Base-by-base conservation (phyloP, 2,113 vertebrate species). In the Nycticryphes semicollaris region DNA sequence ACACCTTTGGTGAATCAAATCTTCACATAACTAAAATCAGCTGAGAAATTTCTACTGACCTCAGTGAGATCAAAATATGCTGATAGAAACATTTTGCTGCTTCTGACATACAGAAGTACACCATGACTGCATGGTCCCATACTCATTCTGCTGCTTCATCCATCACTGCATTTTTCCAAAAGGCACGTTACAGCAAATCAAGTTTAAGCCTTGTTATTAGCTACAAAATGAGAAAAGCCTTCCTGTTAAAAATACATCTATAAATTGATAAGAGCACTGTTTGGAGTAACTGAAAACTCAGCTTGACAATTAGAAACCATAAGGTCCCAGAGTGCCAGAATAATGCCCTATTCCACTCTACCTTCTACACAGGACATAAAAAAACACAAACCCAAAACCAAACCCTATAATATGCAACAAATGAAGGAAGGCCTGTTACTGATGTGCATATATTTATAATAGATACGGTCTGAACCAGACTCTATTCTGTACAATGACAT, bases 241-340 rank as follows among this genome's bases (percentile, higher is more conserved):
- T 75, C 27, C 68, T 78, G 31, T 6, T 43, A 33, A 75, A 76
- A 60, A 48, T 33, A 66, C 27, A 57, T 31, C 30, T 28, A 28
- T 16, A 30, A 78, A 73, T 28, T 67, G 19, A 30, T 31, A 76
- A 79, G 9, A 85, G 50, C 41, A 57, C 20, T 30, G 28, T 33
- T 76, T 43, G 57, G 22, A 83, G 73, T 39, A 85, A 93, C 23
- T 53, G 43, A 94, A 84, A 89, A 91, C 11, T 82, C 33, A 53
- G 22, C 30, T 85, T 81, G 66, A 62, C 39, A 60, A 5, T 53
- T 43, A 81, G 60, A 94, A 93, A 57, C 24, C 8, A 1, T 19
- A 70, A 81, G n/a, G 64, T 35, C 16, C 0, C 1, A 68, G 43
- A 72, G 39, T 72, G 24, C 17, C 63, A 67, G 25, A 84, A 37